A percentile compares a stretch with the other conserved stretches of the same genome.
Conservation (phyloP, 2,888 invertebrate genomes). For the Drosophila subsilvestris region DNA sequence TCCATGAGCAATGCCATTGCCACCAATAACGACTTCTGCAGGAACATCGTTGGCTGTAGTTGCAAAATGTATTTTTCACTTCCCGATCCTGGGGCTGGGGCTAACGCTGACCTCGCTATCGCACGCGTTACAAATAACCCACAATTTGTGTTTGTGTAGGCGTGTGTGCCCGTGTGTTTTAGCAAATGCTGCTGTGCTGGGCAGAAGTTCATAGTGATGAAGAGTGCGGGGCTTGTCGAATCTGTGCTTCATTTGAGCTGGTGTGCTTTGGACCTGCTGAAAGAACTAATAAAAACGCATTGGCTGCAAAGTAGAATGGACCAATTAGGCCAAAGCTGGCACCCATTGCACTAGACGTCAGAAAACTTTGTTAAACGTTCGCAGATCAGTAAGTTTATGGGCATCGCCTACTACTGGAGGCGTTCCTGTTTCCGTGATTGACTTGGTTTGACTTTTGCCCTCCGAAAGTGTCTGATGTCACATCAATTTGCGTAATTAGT, state of each 20-base stretch:
- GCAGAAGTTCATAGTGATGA: constrained; percentile 4
- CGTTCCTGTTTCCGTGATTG: background rate
- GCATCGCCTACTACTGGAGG: constrained; percentile 2
- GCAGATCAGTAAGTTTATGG: constrained; percentile 16
- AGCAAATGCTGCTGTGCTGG: constrained; percentile 24
- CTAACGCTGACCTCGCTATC: background rate
- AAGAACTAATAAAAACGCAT: constrained; percentile 48
- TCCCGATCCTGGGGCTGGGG: constrained; percentile 4
- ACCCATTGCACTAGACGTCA: constrained; percentile 21
- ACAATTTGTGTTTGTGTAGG: constrained; percentile 38
- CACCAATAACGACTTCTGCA: constrained; percentile 15
- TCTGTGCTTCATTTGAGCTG: constrained; percentile 36
- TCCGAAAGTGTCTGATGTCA: constrained; percentile 22
- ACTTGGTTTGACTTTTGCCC: constrained; percentile 2
- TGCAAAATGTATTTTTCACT: constrained; percentile 42
- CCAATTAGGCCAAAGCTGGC: constrained; percentile 27
- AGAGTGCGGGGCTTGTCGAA: constrained; percentile 17
- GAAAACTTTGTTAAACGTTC: constrained; percentile 8
- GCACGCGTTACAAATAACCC: constrained; percentile 42
- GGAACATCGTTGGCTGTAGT: constrained; percentile 27
- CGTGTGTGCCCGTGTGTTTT: constrained; percentile 19
- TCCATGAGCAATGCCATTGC: constrained; percentile 22
- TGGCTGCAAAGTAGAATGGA: constrained; percentile 41
- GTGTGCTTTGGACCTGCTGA: constrained; percentile 44
- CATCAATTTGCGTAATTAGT: constrained; percentile 45